Evolutionary conservation across 1,140 invertebrate species (phyloP).

Genomic region (Drosophila melanogaster): DNA sequence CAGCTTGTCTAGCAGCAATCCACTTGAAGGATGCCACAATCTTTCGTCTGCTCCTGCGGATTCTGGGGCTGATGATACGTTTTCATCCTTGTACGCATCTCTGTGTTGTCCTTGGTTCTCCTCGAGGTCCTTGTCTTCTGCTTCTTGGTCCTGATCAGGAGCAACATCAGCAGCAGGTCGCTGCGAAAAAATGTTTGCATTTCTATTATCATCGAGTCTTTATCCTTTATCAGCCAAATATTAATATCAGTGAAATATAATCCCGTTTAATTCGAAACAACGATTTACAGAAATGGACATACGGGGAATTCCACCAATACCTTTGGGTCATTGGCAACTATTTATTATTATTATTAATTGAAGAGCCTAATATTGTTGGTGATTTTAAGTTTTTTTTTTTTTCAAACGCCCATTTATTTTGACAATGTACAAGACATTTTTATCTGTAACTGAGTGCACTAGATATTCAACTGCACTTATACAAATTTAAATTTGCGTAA

Average conservation of each 20-base stretch:
- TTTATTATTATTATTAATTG: too few species aligned
- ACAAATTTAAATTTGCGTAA: too few species aligned
- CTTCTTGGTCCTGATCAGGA: conserved; percentile 13
- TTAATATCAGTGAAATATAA: not conserved
- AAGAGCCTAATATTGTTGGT: too few species aligned
- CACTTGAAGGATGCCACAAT: conserved; percentile 75
- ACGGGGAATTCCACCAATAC: too few species aligned
- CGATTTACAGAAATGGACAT: too few species aligned
- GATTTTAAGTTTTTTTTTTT: not conserved
- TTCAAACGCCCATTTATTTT: not conserved
- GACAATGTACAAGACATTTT: too few species aligned
- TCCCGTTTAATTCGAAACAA: too few species aligned
- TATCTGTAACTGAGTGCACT: too few species aligned
- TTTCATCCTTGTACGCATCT: conserved; percentile 23
- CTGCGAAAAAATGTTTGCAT: not conserved
- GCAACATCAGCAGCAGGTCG: conserved; percentile 17
- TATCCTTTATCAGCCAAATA: not conserved
- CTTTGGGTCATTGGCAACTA: too few species aligned
- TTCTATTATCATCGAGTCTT: too few species aligned
- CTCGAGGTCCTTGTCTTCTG: not conserved
- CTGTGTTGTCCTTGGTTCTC: conserved; percentile 15
- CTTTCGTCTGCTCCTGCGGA: conserved; percentile 47
- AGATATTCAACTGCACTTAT: too few species aligned
- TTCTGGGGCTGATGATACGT: conserved; percentile 13
- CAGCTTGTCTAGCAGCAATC: conserved; percentile 67